These are phyloP conservation scores for Periophthalmodon schlosseri DNA, from an alignment of 2,113 vertebrate species.

Conservation along the genomic window DNA sequence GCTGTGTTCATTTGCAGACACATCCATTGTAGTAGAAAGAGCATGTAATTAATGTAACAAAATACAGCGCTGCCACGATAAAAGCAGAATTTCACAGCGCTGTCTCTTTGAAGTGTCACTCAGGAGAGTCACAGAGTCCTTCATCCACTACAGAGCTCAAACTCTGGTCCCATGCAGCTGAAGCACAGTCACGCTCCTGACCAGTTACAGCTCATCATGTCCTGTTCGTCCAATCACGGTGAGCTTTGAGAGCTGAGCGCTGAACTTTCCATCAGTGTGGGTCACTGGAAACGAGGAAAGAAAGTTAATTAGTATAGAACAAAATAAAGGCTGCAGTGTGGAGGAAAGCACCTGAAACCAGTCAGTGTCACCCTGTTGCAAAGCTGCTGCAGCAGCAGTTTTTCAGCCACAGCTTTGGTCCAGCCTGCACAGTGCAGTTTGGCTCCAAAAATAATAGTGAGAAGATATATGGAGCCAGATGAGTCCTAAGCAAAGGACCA, in stretches of 20 bases:
- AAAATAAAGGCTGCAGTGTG: conserved; percentile 3
- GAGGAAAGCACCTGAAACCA: conserved; percentile 10
- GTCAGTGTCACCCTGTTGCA: background rate
- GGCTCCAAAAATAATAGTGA: conserved; percentile 6
- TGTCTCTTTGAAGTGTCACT: conserved; percentile 28
- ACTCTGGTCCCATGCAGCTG: conserved; percentile 3
- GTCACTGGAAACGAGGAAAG: conserved; percentile 77
- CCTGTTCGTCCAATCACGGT: conserved; percentile 78
- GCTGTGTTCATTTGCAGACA: background rate
- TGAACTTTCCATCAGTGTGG: conserved; percentile 89
- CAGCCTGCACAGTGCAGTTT: conserved; percentile 10
- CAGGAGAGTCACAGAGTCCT: conserved; percentile 27
- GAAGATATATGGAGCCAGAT: background rate
- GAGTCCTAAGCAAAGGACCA: background rate
- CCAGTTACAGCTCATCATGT: conserved; percentile 84
- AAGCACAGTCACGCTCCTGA: conserved; percentile 13
- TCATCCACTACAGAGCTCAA: conserved; percentile 25
- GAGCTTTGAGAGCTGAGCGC: conserved; percentile 88
- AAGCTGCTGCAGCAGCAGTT: conserved; percentile 27
- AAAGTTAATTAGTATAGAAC: conserved; percentile 8
- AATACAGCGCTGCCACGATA: conserved; percentile 2
- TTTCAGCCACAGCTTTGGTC: conserved; percentile 9
- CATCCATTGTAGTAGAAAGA: conserved; percentile 10
- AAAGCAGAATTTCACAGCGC: conserved; percentile 1
- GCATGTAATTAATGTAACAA: conserved; percentile 15